Evolutionary conservation across 2,797 vertebrate species (phyloP).

Genomic region (Peromyscus eremicus): DNA sequence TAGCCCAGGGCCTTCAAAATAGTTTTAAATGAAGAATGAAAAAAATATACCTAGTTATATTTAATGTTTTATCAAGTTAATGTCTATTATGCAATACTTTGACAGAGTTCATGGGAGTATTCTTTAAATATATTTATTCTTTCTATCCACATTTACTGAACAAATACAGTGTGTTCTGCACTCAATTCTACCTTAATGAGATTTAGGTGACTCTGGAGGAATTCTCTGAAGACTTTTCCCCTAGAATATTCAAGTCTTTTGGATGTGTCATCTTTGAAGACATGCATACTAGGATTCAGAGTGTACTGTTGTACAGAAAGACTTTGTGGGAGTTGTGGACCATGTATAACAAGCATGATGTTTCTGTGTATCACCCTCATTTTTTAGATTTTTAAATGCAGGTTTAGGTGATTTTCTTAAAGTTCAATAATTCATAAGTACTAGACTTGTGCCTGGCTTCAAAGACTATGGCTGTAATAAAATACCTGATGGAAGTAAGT

Average conservation of each 20-base stretch:
- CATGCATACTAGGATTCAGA: background rate
- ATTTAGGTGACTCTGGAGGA: slow-evolving; percentile 13
- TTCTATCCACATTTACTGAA: slow-evolving; percentile 28
- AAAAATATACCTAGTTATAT: background rate
- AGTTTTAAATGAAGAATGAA: slow-evolving; percentile 6
- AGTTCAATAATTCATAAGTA: background rate
- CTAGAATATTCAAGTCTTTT: background rate
- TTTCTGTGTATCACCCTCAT: background rate
- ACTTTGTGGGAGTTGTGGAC: background rate
- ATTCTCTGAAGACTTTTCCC: slow-evolving; percentile 10
- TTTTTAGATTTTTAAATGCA: slow-evolving; percentile 41
- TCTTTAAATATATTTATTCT: slow-evolving; percentile 46
- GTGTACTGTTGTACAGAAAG: background rate
- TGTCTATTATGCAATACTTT: background rate
- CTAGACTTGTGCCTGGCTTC: background rate
- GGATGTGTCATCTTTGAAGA: background rate
- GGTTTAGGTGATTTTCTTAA: background rate
- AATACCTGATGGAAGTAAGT: too few species aligned
- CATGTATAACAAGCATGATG: background rate
- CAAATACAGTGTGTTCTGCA: background rate
- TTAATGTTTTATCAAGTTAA: background rate
- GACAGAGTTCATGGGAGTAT: background rate
- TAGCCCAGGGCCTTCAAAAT: background rate
- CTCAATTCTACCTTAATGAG: slow-evolving; percentile 7
- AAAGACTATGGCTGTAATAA: background rate